Evolutionary conservation across 2,797 vertebrate genomes (phyloP).

Genomic region (Poeciliopsis paucimaculata): DNA sequence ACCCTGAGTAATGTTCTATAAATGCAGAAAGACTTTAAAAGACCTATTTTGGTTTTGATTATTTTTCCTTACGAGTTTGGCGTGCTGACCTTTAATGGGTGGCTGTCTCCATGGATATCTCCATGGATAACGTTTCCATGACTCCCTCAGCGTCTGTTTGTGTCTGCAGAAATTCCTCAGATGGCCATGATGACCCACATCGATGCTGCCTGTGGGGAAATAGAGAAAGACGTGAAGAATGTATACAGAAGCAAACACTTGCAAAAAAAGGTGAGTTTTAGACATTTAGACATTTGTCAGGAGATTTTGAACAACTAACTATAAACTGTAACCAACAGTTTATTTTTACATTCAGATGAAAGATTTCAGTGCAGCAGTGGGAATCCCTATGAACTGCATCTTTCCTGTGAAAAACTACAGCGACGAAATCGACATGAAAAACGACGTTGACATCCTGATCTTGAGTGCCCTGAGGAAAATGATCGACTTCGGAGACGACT

Average conservation of each 20-base stretch:
- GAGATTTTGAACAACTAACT: background rate
- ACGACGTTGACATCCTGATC: background rate
- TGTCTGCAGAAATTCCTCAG: conserved; percentile 30
- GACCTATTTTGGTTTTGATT: background rate
- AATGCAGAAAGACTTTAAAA: background rate
- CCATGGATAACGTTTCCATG: background rate
- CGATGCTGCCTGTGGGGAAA: conserved; percentile 21
- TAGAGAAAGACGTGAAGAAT: conserved; percentile 16
- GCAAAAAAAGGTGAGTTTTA: conserved; percentile 24
- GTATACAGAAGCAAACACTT: conserved; percentile 30
- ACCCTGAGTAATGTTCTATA: background rate
- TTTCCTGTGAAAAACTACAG: conserved; percentile 11
- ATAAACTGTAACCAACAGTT: background rate
- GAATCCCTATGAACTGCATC: conserved; percentile 8
- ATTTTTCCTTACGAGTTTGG: background rate
- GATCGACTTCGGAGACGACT: conserved; percentile 1
- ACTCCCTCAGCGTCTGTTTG: background rate
- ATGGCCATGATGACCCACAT: conserved; percentile 25
- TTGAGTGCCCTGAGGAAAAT: background rate
- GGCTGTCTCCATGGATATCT: background rate
- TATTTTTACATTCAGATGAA: background rate
- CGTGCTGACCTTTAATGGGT: background rate
- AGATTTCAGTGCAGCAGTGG: conserved; percentile 1
- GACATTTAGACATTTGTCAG: too few species aligned
- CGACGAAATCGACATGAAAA: background rate